Base-by-base conservation (phyloP, 2,888 invertebrate genomes). In the Ceratothoa steindachneri region DNA sequence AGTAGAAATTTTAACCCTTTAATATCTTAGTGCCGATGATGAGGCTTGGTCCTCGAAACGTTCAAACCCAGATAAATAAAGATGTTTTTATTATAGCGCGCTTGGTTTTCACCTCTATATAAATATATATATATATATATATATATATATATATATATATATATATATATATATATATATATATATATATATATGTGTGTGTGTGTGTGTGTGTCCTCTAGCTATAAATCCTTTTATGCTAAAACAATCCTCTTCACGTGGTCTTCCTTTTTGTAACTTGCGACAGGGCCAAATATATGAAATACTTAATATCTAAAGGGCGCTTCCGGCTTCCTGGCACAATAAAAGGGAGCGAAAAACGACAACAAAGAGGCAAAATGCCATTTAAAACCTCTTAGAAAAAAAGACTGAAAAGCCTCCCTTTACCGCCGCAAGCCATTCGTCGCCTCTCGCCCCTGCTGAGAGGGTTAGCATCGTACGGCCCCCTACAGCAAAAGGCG, bases 41-140 rank as follows among this genome's bases (percentile, higher is more conserved):
- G n/a, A n/a, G n/a, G n/a, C n/a, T n/a, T n/a, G n/a, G n/a, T n/a
- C n/a, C n/a, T n/a, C n/a, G n/a, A n/a, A n/a, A n/a, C n/a, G n/a
- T n/a, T n/a, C n/a, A n/a, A n/a, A n/a, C n/a, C n/a, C n/a, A n/a
- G n/a, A n/a, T n/a, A n/a, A n/a, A n/a, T n/a, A n/a, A n/a, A n/a
- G n/a, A n/a, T n/a, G n/a, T n/a, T n/a, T n/a, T n/a, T n/a, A n/a
- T n/a, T n/a, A n/a, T n/a, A n/a, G n/a, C n/a, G n/a, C n/a, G n/a
- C n/a, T n/a, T n/a, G n/a, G n/a, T n/a, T n/a, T n/a, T n/a, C n/a
- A n/a, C n/a, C n/a, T n/a, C n/a, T n/a, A n/a, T n/a, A n/a, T n/a
- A n/a, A n/a, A 67, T 29, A 67, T 29, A 67, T 41, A 67, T 29
- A 67, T 29, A 67, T 29, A 67, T 29, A 67, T 29, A 67, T 29